A percentile compares a stretch with the other conserved stretches of the same genome.
Evolutionary conservation across 2,113 vertebrate species (phyloP).

Genomic region (Anolis carolinensis): DNA sequence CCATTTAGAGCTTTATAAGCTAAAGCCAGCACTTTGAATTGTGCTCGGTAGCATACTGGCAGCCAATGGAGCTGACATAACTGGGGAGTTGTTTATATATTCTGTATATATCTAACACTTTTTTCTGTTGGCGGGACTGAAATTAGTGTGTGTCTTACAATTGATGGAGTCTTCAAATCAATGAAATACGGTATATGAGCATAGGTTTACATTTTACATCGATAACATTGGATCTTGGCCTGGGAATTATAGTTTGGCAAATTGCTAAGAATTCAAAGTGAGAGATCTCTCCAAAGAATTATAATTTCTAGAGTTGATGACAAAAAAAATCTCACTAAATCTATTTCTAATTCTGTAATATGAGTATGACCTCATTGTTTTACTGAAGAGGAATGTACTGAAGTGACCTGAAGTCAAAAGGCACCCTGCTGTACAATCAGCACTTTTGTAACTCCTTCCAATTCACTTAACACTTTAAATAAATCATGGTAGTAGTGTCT

Average conservation of each 20-base stretch:
- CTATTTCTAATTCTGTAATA: not conserved
- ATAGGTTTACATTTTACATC: no score
- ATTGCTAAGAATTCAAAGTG: not conserved
- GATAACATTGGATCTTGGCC: no score
- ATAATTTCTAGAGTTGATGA: not conserved
- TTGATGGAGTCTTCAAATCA: no score
- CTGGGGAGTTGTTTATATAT: no score
- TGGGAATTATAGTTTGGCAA: not conserved
- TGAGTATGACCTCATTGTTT: not conserved
- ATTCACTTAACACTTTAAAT: constrained; percentile 31
- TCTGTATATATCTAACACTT: no score
- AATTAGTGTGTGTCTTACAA: no score
- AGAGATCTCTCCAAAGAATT: not conserved
- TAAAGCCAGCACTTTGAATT: no score
- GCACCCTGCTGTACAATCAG: not conserved
- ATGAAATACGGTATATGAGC: no score
- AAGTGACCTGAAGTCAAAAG: constrained; percentile 7
- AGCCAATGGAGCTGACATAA: no score
- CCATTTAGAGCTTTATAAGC: no score
- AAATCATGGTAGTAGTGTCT: not conserved
- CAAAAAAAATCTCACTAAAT: not conserved
- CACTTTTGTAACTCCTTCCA: not conserved
- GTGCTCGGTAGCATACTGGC: no score
- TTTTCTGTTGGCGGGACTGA: no score
- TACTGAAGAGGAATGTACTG: not conserved